Conservation (phyloP, 2,888 invertebrate species). For the Ellobium chinense region DNA sequence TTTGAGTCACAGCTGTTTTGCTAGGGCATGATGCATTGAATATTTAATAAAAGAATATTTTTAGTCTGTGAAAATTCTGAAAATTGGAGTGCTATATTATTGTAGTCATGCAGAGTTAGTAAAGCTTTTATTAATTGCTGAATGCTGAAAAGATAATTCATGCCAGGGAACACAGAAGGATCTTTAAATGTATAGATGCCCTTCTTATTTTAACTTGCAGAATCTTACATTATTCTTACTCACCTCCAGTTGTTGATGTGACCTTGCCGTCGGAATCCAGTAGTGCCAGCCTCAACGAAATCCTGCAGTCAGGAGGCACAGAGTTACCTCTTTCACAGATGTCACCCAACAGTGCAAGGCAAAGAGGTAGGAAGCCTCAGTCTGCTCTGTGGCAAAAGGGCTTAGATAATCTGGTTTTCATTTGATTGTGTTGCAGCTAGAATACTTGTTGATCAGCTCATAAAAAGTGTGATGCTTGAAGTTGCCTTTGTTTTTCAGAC, state of each 20-base stretch:
- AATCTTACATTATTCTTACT: neutral
- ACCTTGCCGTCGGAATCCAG: conserved; percentile 51
- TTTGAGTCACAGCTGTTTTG: neutral
- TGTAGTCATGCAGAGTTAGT: too few relatives aligned
- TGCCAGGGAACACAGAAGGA: too few relatives aligned
- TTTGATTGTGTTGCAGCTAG: conserved; percentile 36
- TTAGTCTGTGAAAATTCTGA: too few relatives aligned
- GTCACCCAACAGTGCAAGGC: conserved; percentile 65
- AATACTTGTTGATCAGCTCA: neutral
- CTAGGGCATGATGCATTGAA: too few relatives aligned
- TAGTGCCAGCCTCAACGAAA: conserved; percentile 54
- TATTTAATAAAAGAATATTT: too few relatives aligned
- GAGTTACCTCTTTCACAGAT: conserved; percentile 53
- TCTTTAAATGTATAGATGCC: too few relatives aligned
- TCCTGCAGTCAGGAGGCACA: conserved; percentile 41
- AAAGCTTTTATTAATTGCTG: too few relatives aligned
- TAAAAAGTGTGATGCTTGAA: neutral
- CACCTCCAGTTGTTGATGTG: conserved; percentile 45
- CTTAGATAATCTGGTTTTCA: conserved; percentile 59
- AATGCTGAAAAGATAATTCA: too few relatives aligned
- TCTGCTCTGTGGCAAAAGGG: conserved; percentile 62
- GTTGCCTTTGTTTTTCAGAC: neutral
- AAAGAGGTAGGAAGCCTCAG: conserved; percentile 70
- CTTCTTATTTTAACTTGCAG: too few relatives aligned
- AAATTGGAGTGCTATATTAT: too few relatives aligned